phyloP scores from a whole-genome alignment of 2,888 invertebrate genomes.

The Zele albiditarsus region DNA sequence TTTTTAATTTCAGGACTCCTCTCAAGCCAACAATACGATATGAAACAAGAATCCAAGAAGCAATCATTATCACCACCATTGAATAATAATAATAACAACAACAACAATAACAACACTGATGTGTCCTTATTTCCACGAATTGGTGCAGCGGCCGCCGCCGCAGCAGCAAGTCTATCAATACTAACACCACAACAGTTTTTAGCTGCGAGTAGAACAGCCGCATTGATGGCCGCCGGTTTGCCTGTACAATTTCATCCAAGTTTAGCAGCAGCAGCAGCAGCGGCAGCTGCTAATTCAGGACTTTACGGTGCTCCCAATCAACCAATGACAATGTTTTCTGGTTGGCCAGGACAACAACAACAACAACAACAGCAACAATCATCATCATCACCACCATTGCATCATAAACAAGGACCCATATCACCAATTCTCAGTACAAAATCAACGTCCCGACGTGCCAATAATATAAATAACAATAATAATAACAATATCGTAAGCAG shows the following conservation, averaged over 20 bases:
- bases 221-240: constrained; percentile 75
- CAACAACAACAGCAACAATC: too few relatives aligned
- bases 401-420: constrained; percentile 58
- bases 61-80: constrained; percentile 78
- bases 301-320: constrained; percentile 77
- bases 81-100: too few relatives aligned
- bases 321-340: constrained; percentile 75
- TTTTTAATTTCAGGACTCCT: constrained; percentile 59
- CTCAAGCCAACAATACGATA: constrained; percentile 61
- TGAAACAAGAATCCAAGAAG: constrained; percentile 76
- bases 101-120: constrained; percentile 76
- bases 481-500: constrained; percentile 74
- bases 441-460: constrained; percentile 70
- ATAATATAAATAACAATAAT: constrained; percentile 61
- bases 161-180: constrained; percentile 76
- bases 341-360: constrained; percentile 72
- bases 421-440: constrained; percentile 69
- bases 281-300: constrained; percentile 74
- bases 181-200: constrained; percentile 74
- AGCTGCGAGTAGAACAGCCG: constrained; percentile 73
- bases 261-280: constrained; percentile 73
- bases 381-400: constrained; percentile 75
- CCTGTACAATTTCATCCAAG: constrained; percentile 75
- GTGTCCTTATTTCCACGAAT: constrained; percentile 64
- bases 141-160: constrained; percentile 73